Base-by-base conservation (phyloP, 37 sponge, comb jelly and placozoan genomes). In the Lycopodina hypogea region DNA sequence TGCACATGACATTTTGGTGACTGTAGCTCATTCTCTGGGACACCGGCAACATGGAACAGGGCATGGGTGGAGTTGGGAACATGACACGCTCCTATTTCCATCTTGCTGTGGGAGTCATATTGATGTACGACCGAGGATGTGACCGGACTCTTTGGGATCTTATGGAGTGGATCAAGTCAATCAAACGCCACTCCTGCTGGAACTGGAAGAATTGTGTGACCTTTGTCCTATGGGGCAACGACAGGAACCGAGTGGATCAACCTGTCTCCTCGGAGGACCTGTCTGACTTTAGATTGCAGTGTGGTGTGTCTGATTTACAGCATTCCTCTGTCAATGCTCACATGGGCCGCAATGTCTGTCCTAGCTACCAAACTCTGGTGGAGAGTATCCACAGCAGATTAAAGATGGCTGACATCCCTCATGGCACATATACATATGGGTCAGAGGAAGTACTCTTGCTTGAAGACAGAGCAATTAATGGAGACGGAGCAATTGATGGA, bases 21-120 rank as follows among this genome's bases (percentile, higher is more conserved):
- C 22, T 77, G n/a, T 36, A 82, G 88, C 56, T 77, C 40, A 63
- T 23, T 42, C 55, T 87, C 19, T 82, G 83, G 83, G 88, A 87
- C 72, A 87, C 88, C 9, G 78, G 78, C 11, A 78, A 57, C 2
- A 24, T 83, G 75, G 83, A 83, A n/a, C n/a, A 34, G 2, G 26
- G 75, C 23, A 28, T 34, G 26, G 72, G 71, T 11, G 84, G 77
- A 26, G 35, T 76, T 1, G 34, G 29, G 14, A 33, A 51, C 17
- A 77, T 87, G 83, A 87, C 88, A 15, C 34, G 62, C 9, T 81
- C 60, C 57, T 87, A 87, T 71, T 87, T 65, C 36, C 35, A 77
- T 2, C 26, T 71, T 21, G 65, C 81, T 55, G 19, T 75, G 2
- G 88, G 76, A 19, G 83, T 82, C 36, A 77, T 87, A 23, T 59